Evolutionary conservation across 2,113 vertebrate genomes (phyloP).

Genomic region (Macquaria australasica): DNA sequence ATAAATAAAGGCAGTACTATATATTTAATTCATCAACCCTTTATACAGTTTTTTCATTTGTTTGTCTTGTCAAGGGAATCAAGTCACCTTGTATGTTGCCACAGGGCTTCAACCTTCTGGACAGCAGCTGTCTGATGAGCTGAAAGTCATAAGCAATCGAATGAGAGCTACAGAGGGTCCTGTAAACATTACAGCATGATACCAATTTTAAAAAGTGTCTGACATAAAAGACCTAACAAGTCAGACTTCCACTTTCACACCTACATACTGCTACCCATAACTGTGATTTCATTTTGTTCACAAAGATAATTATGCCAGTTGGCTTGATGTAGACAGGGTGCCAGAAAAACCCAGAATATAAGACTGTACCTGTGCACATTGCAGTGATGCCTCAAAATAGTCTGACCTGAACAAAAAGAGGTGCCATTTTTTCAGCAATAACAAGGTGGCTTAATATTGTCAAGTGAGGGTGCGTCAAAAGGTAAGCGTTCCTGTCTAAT

Average conservation of each 20-base stretch:
- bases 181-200: conserved; percentile 37
- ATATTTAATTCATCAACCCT: neutral
- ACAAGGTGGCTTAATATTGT: neutral
- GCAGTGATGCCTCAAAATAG: conserved; percentile 26
- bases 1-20: neutral
- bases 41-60: neutral
- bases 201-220: conserved; percentile 18
- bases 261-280: conserved; percentile 26
- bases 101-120: neutral
- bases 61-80: conserved; percentile 1
- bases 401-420: neutral
- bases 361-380: conserved; percentile 6
- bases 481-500: neutral
- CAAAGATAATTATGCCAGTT: conserved; percentile 40
- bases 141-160: conserved; percentile 22
- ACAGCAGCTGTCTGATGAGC: conserved; percentile 33
- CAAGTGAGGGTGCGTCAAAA: neutral
- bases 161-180: conserved; percentile 6
- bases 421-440: conserved; percentile 10
- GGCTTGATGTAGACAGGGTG: conserved; percentile 25
- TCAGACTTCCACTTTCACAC: conserved; percentile 44
- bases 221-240: conserved; percentile 20
- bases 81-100: conserved; percentile 33
- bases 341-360: conserved; percentile 24
- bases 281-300: conserved; percentile 31